Evolutionary conservation across 2,113 vertebrate genomes (phyloP).

Genomic region (Nothocercus nigrocapillus): DNA sequence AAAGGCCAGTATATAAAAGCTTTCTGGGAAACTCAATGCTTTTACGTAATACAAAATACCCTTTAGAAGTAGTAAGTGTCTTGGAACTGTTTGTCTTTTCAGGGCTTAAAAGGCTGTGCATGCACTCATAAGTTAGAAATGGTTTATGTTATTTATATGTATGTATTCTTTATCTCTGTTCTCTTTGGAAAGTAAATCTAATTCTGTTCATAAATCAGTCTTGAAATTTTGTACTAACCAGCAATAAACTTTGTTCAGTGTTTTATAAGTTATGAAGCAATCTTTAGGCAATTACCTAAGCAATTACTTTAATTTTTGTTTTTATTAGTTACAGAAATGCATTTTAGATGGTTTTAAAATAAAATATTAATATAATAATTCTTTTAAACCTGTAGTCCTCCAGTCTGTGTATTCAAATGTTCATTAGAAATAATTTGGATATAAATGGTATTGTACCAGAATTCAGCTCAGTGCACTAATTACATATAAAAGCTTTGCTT

Average conservation of each 20-base stretch:
- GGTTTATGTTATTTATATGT: not conserved
- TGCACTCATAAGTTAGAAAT: not conserved
- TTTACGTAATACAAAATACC: not conserved
- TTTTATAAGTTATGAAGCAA: not conserved
- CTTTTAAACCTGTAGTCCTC: constrained; percentile 49
- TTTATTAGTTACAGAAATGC: constrained; percentile 49
- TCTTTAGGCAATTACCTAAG: constrained; percentile 8
- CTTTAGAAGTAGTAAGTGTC: not conserved
- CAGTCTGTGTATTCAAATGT: constrained; percentile 22
- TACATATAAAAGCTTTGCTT: constrained; percentile 60
- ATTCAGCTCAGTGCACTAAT: constrained; percentile 55
- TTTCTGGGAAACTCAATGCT: constrained; percentile 23
- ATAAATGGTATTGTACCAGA: constrained; percentile 32
- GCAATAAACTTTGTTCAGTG: not conserved
- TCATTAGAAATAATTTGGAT: constrained; percentile 36
- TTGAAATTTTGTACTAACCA: not conserved
- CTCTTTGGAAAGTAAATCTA: not conserved
- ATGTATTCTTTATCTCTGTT: not conserved
- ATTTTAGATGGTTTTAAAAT: constrained; percentile 38
- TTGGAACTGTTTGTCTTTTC: not conserved
- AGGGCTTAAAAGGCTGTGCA: not conserved
- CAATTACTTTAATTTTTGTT: not conserved
- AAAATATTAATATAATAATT: constrained; percentile 64
- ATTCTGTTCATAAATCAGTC: not conserved
- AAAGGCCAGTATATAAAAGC: not conserved